Conservation (phyloP, 2,797 vertebrate species). For the Cyprinodon diabolis region DNA sequence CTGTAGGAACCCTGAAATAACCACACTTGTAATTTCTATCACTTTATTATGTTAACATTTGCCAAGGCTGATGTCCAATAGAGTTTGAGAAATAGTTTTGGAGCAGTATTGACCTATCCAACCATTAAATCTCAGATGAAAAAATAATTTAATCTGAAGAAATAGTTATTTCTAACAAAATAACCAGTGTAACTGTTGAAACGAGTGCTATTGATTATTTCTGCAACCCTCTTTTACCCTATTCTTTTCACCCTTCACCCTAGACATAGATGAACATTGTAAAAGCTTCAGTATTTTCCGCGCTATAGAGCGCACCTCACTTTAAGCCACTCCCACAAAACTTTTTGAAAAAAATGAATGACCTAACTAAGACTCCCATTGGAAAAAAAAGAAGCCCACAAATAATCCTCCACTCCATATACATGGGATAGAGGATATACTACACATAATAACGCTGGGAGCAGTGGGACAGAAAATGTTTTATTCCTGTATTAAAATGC, state of each 20-base stretch:
- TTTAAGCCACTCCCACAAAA: no score
- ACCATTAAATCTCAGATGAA: background rate
- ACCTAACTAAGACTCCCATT: background rate
- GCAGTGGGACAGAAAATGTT: background rate
- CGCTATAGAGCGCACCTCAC: no score
- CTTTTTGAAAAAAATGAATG: background rate
- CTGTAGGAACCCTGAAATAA: no score
- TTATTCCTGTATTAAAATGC: background rate
- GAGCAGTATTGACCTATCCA: background rate
- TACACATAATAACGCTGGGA: background rate
- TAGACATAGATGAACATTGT: background rate
- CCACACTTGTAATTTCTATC: no score
- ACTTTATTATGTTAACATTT: no score
- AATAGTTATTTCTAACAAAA: background rate
- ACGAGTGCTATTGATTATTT: background rate
- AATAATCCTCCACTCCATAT: background rate
- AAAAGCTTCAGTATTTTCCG: no score
- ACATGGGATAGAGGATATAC: background rate
- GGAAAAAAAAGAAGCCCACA: background rate
- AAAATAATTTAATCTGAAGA: background rate
- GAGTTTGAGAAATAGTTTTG: no score
- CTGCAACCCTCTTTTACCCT: background rate
- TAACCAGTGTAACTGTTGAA: background rate
- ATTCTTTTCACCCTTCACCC: background rate
- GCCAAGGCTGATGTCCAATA: no score